These are phyloP conservation scores for Actenoides lindsayi DNA, from an alignment of 2,113 vertebrate genomes.

Conservation along the genomic window DNA sequence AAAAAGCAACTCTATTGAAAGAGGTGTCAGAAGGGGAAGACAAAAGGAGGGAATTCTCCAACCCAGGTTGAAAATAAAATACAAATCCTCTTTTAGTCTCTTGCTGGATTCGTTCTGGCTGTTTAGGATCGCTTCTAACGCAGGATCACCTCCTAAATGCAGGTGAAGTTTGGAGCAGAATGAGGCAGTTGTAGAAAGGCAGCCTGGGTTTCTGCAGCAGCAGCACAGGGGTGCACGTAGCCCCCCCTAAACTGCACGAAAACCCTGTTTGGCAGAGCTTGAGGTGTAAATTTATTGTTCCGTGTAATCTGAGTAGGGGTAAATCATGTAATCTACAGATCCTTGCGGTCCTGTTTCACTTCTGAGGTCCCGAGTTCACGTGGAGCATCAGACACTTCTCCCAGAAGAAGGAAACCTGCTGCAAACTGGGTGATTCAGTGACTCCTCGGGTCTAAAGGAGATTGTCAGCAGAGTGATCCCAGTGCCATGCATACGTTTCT, in stretches of 20 bases:
- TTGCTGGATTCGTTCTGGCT: neutral
- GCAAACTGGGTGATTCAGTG: neutral
- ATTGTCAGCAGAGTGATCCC: neutral
- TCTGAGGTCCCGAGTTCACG: neutral
- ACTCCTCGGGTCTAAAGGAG: neutral
- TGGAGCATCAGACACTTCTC: neutral
- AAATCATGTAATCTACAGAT: neutral
- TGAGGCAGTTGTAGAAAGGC: neutral
- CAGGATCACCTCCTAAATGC: neutral
- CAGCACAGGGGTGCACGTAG: neutral
- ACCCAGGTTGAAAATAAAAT: neutral
- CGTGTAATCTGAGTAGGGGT: neutral
- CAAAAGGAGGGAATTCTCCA: neutral
- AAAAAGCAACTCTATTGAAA: neutral
- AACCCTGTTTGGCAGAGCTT: neutral
- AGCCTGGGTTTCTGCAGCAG: neutral
- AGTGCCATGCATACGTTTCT: too few relatives aligned
- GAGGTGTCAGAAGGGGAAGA: neutral
- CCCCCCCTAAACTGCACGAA: neutral
- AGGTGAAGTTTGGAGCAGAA: neutral
- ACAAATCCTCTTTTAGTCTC: neutral
- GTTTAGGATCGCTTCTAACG: neutral
- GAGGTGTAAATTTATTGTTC: neutral
- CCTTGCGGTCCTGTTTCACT: neutral
- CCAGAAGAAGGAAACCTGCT: neutral